Evolutionary conservation across 2,113 vertebrate genomes (phyloP), one percentile per base, ranked within the genome.

Genomic region (Pogona vitticeps): DNA sequence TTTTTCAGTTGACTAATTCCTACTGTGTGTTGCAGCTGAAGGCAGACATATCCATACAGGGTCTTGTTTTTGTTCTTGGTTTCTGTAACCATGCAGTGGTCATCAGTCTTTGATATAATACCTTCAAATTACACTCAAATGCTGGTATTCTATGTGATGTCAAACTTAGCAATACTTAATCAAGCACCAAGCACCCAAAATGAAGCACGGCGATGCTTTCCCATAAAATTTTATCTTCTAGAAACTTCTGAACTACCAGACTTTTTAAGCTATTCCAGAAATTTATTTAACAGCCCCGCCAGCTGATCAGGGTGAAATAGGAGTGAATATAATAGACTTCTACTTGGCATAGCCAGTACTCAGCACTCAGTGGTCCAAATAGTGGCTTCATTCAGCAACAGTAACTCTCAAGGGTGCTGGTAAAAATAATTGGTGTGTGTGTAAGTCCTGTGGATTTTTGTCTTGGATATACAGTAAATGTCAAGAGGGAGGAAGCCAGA

Each of bases 1-100:
- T 72, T 67, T 86, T 82, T 70, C 38, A 80, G 21, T 77, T 68
- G 14, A 73, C 20, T 78, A 76, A 83, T 90, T 38, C 46, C 67
- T 76, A 20, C 14, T 77, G 7, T 77, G 52, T 17, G 63, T 73
- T 52, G 46, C 46, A 52, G 5, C 46, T 52, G 46, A 52, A 52
- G 46, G 46, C 46, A 6, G 46, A 10, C 46, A 52, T 52, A 52
- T 52, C 46, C 63, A 65, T 65, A 65, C 26, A 65, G 63, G 26
- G 26, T 65, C 20, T 6, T 65, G 26, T 6, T 65, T 52, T 52
- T 52, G 46, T 2, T 65, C 15, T 21, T n/a, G n/a, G n/a, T n/a
- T n/a, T n/a, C n/a, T n/a, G n/a, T n/a, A 6, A 15, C 36, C 26
- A n/a, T 85, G 36, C 6, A 73, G 14, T 31, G 1, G 0, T 75